Conservation (phyloP, 2,888 invertebrate species). For the Criorhina ranunculi region DNA sequence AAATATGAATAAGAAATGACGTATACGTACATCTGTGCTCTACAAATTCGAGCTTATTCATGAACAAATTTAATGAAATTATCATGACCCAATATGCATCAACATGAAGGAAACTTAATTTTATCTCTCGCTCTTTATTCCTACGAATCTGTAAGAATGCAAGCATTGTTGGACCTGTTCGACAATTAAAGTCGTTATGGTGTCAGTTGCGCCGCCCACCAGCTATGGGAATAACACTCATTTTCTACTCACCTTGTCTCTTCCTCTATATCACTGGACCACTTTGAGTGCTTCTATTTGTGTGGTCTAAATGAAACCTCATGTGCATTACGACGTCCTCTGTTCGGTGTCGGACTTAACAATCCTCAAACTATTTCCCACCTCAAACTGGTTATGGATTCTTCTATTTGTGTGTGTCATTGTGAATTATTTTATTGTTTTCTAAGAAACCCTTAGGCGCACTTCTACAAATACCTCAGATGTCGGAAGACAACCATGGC, state of each 20-base stretch:
- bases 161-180: background rate
- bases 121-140: background rate
- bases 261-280: slow-evolving; percentile 29
- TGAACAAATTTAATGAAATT: too few species aligned
- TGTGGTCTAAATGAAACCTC: slow-evolving; percentile 62
- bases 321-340: slow-evolving; percentile 28
- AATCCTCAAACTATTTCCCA: slow-evolving; percentile 36
- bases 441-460: slow-evolving; percentile 35
- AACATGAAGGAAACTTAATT: too few species aligned
- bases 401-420: slow-evolving; percentile 28
- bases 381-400: slow-evolving; percentile 53
- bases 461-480: slow-evolving; percentile 29
- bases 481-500: background rate
- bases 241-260: slow-evolving; percentile 44
- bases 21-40: too few species aligned
- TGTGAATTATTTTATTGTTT: slow-evolving; percentile 21
- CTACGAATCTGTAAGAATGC: background rate
- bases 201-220: slow-evolving; percentile 21
- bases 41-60: too few species aligned
- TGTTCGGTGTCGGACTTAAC: slow-evolving; percentile 26
- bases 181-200: slow-evolving; percentile 32
- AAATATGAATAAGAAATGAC: too few species aligned
- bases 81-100: too few species aligned
- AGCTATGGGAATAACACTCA: slow-evolving; percentile 24
- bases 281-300: slow-evolving; percentile 50